A percentile compares a stretch with the other conserved stretches of the same genome.
phyloP scores from a whole-genome alignment of 2,888 invertebrate species.

The Cheilosia vernalis region DNA sequence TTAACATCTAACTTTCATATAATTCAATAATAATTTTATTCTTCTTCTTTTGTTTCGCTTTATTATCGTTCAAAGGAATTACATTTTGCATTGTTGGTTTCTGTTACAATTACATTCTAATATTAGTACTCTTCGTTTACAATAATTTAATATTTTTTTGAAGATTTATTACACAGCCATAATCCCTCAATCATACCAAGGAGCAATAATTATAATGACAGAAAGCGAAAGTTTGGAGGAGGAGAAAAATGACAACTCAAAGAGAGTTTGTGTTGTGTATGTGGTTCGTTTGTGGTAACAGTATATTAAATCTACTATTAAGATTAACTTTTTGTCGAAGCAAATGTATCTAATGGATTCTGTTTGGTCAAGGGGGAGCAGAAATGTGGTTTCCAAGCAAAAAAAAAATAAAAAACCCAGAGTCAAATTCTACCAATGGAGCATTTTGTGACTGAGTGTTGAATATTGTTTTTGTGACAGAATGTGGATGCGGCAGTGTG shows the following conservation, averaged over 20 bases:
- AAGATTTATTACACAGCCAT: constrained; percentile 61
- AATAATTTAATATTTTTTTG: background rate
- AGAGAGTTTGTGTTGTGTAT: background rate
- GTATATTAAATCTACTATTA: background rate
- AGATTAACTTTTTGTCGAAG: background rate
- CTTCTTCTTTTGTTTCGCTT: constrained; percentile 10
- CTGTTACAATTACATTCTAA: constrained; percentile 2
- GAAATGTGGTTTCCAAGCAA: background rate
- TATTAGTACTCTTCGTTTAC: constrained; percentile 8
- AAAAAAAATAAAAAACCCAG: background rate
- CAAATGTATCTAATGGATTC: constrained; percentile 20
- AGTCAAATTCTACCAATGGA: background rate
- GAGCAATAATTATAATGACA: constrained; percentile 11
- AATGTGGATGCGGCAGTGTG: constrained; percentile 25
- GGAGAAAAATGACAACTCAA: constrained; percentile 1
- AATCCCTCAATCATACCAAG: constrained; percentile 42
- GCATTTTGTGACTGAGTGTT: constrained; percentile 1
- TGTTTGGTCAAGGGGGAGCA: background rate
- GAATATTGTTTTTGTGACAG: constrained; percentile 1
- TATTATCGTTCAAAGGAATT: constrained; percentile 68
- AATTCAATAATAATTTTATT: no score
- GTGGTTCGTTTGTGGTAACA: background rate
- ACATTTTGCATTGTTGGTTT: constrained; percentile 27
- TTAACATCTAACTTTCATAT: constrained; percentile 16
- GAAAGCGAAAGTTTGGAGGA: constrained; percentile 29